These are phyloP conservation scores for Pheucticus melanocephalus DNA, from an alignment of 2,113 vertebrate genomes.

Conservation along the genomic window DNA sequence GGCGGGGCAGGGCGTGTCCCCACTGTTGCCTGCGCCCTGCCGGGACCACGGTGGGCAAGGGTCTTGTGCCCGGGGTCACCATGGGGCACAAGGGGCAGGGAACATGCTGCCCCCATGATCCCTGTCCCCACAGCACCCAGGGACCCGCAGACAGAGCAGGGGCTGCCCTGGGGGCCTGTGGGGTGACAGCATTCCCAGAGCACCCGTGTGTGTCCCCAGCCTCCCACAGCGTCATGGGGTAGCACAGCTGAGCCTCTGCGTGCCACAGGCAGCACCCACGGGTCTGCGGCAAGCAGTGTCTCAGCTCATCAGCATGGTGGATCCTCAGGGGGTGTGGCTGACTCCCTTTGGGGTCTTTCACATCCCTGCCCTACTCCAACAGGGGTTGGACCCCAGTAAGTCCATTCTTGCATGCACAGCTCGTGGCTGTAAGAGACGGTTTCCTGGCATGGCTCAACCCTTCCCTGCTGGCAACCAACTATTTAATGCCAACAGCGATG, in stretches of 20 bases:
- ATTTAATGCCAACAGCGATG: accelerated
- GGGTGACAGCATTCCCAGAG: not conserved
- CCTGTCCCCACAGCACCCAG: not conserved
- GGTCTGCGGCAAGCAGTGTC: accelerated
- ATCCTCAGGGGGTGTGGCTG: not conserved
- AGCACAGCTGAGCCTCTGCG: not conserved
- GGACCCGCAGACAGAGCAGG: not conserved
- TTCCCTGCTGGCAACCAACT: not conserved
- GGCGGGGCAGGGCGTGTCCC: not conserved
- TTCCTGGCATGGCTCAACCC: not conserved
- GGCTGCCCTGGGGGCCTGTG: not conserved
- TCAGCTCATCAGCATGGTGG: not conserved
- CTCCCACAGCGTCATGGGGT: not conserved
- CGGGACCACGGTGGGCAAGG: accelerated
- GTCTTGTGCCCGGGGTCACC: accelerated
- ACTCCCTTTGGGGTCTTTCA: not conserved
- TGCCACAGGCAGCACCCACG: not conserved
- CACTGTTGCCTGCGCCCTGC: accelerated
- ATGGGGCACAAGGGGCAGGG: not conserved
- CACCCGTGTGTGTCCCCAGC: accelerated
- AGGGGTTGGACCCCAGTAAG: not conserved
- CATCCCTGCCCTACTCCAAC: not conserved
- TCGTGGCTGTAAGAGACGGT: accelerated
- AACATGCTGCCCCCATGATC: not conserved
- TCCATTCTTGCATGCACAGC: not conserved